Conservation (phyloP, 2,797 vertebrate genomes). For the Sebastes vulpes region DNA sequence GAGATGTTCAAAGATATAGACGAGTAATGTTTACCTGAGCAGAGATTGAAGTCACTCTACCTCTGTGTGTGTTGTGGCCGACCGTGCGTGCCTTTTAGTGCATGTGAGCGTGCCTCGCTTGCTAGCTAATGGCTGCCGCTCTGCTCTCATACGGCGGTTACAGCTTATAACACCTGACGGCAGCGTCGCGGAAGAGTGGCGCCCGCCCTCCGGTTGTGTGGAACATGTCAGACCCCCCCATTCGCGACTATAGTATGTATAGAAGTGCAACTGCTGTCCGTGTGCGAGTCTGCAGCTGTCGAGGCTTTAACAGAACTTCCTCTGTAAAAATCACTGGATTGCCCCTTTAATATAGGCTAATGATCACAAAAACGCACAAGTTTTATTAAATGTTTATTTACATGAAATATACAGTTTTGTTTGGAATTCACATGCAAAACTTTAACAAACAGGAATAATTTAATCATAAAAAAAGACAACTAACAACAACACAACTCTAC, state of each 20-base stretch:
- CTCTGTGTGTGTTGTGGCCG: no score
- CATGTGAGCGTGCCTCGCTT: no score
- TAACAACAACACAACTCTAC: conserved; percentile 26
- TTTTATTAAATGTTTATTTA: conserved; percentile 74
- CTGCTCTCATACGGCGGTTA: no score
- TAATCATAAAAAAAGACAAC: conserved; percentile 63
- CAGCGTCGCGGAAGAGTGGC: no score
- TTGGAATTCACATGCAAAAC: conserved; percentile 62
- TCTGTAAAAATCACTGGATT: background rate
- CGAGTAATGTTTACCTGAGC: no score
- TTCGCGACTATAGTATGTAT: background rate
- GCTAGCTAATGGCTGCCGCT: no score
- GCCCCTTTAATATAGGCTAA: background rate
- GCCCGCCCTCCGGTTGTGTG: background rate
- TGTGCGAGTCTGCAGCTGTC: background rate
- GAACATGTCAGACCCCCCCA: background rate
- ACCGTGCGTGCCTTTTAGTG: no score
- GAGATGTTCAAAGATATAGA: no score
- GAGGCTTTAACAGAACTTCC: background rate
- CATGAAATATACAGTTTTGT: conserved; percentile 66
- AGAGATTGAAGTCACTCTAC: no score
- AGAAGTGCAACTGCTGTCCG: background rate
- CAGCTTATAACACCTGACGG: no score
- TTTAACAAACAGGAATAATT: conserved; percentile 76
- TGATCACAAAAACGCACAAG: background rate